Conservation (phyloP, 2,888 invertebrate genomes). For the Ornithoptera alexandrae region DNA sequence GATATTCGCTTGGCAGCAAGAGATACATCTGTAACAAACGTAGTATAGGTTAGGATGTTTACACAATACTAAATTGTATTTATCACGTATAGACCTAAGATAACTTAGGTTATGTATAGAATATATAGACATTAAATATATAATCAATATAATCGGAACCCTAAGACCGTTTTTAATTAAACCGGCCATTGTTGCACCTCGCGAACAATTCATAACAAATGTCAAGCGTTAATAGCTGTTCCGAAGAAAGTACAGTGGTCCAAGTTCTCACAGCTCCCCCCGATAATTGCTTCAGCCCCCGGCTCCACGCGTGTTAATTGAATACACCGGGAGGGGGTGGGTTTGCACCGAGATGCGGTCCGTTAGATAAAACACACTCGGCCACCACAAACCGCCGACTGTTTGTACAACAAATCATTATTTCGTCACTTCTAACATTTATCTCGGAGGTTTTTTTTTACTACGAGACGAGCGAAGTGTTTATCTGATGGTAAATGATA, state of each 20-base stretch:
- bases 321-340: conserved; percentile 47
- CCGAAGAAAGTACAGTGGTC: conserved; percentile 44
- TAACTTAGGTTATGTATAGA: too few species aligned
- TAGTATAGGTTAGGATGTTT: too few species aligned
- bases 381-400: conserved; percentile 9
- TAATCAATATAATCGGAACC: conserved; percentile 41
- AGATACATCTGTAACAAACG: too few species aligned
- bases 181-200: conserved; percentile 62
- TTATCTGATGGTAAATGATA: too few species aligned
- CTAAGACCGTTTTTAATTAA: conserved; percentile 59
- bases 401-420: conserved; percentile 22
- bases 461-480: too few species aligned
- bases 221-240: conserved; percentile 60
- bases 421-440: conserved; percentile 9
- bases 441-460: not conserved
- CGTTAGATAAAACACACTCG: conserved; percentile 29
- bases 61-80: too few species aligned
- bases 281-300: conserved; percentile 57
- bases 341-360: conserved; percentile 13
- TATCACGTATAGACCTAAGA: too few species aligned
- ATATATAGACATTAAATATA: too few species aligned
- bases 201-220: conserved; percentile 63
- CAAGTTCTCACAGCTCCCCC: conserved; percentile 42
- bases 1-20: too few species aligned
- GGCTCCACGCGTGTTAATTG: conserved; percentile 50